Conservation (phyloP, 2,797 vertebrate species). For the Carcharodon carcharias region DNA sequence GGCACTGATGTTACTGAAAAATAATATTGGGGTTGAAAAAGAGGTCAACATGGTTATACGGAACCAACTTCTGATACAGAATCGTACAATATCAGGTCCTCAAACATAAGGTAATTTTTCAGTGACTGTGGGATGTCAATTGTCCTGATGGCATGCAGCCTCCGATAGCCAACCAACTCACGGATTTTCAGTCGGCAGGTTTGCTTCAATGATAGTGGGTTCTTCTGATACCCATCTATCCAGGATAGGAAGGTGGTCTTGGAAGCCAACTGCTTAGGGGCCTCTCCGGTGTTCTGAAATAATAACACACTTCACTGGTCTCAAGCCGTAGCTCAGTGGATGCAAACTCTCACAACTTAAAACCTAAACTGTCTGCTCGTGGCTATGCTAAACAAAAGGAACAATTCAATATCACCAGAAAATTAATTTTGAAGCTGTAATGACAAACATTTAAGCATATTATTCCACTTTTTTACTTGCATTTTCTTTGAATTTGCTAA, state of each 20-base stretch:
- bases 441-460: neutral
- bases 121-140: slow-evolving; percentile 46
- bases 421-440: neutral
- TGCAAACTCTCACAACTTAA: neutral
- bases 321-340: neutral
- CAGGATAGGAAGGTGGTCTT: slow-evolving; percentile 46
- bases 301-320: slow-evolving; percentile 14
- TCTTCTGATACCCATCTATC: slow-evolving; percentile 47
- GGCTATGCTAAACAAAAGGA: neutral
- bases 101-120: slow-evolving; percentile 49
- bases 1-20: neutral
- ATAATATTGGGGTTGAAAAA: neutral
- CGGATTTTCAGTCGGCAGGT: slow-evolving; percentile 43
- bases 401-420: neutral
- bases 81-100: slow-evolving; percentile 46
- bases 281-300: slow-evolving; percentile 47
- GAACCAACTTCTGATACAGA: neutral
- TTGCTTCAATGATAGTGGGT: slow-evolving; percentile 49
- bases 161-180: slow-evolving; percentile 42
- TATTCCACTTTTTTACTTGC: neutral
- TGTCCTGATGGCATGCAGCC: slow-evolving; percentile 44
- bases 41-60: neutral
- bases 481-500: neutral
- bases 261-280: slow-evolving; percentile 48
- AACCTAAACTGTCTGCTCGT: neutral